Evolutionary conservation across 2,797 vertebrate species (phyloP).

Genomic region (Gallinago stenura): DNA sequence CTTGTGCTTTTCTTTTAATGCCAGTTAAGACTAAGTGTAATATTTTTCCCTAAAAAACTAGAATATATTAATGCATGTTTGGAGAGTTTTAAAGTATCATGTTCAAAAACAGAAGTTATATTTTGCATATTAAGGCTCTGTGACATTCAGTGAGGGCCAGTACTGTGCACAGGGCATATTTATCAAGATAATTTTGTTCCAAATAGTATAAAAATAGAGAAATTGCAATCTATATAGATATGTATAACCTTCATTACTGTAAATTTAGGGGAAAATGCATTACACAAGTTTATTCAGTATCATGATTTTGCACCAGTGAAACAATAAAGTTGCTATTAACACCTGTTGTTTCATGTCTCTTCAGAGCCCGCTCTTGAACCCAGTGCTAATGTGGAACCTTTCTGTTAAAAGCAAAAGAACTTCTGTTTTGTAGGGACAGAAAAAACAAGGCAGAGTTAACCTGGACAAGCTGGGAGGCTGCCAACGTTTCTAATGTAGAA

Average conservation of each 20-base stretch:
- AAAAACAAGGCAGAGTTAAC: background rate
- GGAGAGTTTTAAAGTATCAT: constrained; percentile 77
- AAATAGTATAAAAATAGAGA: constrained; percentile 81
- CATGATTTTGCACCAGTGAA: constrained; percentile 82
- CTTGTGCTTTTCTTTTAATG: constrained; percentile 73
- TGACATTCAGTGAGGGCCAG: constrained; percentile 75
- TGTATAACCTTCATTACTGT: constrained; percentile 90
- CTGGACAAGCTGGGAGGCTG: background rate
- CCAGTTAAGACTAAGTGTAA: constrained; percentile 74
- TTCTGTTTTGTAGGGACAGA: background rate
- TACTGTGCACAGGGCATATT: constrained; percentile 78
- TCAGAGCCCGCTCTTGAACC: constrained; percentile 20
- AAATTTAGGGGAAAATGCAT: constrained; percentile 88
- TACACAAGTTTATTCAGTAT: constrained; percentile 76
- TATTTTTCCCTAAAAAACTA: constrained; percentile 76
- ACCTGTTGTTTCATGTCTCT: constrained; percentile 49
- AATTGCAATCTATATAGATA: constrained; percentile 84
- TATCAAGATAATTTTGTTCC: constrained; percentile 82
- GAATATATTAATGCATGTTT: constrained; percentile 83
- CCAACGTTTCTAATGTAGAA: background rate
- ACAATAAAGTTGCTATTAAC: constrained; percentile 86
- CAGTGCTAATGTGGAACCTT: background rate
- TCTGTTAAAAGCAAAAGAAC: background rate
- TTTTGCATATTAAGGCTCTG: constrained; percentile 83
- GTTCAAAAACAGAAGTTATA: constrained; percentile 79